Evolutionary conservation across 2,797 vertebrate genomes (phyloP).

Genomic region (Trichosurus vulpecula): DNA sequence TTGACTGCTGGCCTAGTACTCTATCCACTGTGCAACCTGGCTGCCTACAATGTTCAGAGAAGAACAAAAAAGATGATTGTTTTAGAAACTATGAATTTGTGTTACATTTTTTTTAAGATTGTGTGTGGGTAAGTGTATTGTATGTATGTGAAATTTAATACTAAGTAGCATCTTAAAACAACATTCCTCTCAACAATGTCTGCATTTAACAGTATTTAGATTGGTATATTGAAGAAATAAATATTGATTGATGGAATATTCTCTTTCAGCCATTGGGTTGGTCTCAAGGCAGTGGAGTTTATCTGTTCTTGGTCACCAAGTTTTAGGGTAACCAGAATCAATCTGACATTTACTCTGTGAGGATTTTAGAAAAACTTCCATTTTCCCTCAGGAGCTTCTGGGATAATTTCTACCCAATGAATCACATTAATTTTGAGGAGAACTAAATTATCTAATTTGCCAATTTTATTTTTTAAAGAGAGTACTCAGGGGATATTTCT

Average conservation of each 20-base stretch:
- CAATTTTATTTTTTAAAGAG: constrained; percentile 3
- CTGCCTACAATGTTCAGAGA: not conserved
- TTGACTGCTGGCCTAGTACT: not conserved
- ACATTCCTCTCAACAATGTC: not conserved
- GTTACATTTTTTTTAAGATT: no score
- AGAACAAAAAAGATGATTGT: not conserved
- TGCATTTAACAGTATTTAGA: not conserved
- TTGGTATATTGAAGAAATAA: not conserved
- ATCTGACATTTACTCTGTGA: not conserved
- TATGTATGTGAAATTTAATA: not conserved
- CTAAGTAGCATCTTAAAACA: not conserved
- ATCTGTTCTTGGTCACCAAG: not conserved
- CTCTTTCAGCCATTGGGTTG: not conserved
- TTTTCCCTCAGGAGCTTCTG: constrained; percentile 19
- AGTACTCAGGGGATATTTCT: constrained; percentile 31
- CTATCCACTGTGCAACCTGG: not conserved
- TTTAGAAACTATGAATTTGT: not conserved
- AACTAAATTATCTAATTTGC: constrained; percentile 31
- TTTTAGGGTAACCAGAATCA: not conserved
- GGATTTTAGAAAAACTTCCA: constrained; percentile 33
- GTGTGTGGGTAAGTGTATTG: not conserved
- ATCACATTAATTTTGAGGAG: constrained; percentile 21
- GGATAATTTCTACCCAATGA: constrained; percentile 13
- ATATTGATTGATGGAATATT: not conserved
- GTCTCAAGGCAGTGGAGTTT: constrained; percentile 6